phyloP scores from a whole-genome alignment of 2,888 invertebrate genomes.

The Cerastis leucographa region DNA sequence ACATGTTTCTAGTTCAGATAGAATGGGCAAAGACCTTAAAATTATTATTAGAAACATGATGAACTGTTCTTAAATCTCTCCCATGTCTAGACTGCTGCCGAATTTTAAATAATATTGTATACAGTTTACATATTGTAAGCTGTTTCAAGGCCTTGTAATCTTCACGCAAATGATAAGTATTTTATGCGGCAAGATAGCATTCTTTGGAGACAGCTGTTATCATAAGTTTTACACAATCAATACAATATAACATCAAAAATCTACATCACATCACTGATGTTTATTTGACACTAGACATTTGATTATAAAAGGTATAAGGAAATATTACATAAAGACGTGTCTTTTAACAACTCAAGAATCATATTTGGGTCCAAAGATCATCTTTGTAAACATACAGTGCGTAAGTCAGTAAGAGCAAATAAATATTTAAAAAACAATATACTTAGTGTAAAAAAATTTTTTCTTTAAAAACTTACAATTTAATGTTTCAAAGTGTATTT shows the following conservation, averaged over 20 bases:
- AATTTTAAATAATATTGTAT: slow-evolving; percentile 44
- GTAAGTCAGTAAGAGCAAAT: background rate
- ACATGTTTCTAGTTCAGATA: slow-evolving; percentile 16
- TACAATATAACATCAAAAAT: slow-evolving; percentile 17
- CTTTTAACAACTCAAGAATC: background rate
- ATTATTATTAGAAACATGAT: slow-evolving; percentile 29
- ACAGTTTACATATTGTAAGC: slow-evolving; percentile 57
- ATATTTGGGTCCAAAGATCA: background rate
- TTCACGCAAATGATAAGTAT: slow-evolving; percentile 67
- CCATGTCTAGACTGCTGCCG: slow-evolving; percentile 1
- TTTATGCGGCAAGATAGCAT: slow-evolving; percentile 56
- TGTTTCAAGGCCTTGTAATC: slow-evolving; percentile 77
- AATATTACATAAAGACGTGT: background rate
- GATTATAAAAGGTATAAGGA: background rate
- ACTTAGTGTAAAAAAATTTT: background rate
- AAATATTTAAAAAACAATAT: background rate
- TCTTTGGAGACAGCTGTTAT: slow-evolving; percentile 56
- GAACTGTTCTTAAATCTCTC: slow-evolving; percentile 7
- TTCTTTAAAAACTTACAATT: background rate
- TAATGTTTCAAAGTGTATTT: background rate
- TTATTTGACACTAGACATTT: background rate
- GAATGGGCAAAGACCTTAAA: slow-evolving; percentile 45
- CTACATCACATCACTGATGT: background rate
- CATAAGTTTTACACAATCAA: slow-evolving; percentile 53
- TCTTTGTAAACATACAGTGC: background rate